Evolutionary conservation across 2,113 vertebrate genomes (phyloP), one percentile per base, ranked within the genome.

Genomic region (Nyctereutes procyonoides): DNA sequence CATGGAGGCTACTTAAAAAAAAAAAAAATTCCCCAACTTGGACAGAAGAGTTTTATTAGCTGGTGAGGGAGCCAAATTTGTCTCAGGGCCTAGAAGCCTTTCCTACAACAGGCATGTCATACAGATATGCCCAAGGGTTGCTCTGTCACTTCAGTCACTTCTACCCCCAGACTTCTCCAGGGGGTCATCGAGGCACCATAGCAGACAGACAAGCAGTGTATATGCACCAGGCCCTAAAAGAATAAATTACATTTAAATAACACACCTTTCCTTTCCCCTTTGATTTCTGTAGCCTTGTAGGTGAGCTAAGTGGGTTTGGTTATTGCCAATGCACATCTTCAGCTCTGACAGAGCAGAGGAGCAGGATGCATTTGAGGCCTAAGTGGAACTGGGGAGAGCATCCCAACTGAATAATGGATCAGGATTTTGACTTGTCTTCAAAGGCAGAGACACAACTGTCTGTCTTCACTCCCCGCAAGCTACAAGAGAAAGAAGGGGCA

Each of bases 371-470:
- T 53, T 32, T 13, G 32, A 90, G n/a, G 26, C 53, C 2, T 6
- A 22, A 80, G 28, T 88, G 65, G 65, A 77, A 60, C 60, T 56
- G 12, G 82, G 88, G 82, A 38, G 28, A 76, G 90, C 13, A 3
- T 77, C 38, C 58, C 65, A 69, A 30, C 92, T 89, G 83, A 81
- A 53, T 38, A 48, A 56, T 12, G 32, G 62, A 7, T 82, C 24
- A 74, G 86, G 65, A 63, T 67, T 90, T 71, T 53, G 71, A 85
- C 67, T 62, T 38, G 53, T 80, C 77, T 69, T 95, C 63, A 90
- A 74, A 95, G 88, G 56, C n/a, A 53, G 74, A 58, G 51, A 6
- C 73, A 43, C 24, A 80, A 9, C 62, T 19, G 60, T 26, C 53
- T 63, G 51, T 86, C 88, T 60, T 85, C n/a, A 32, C 30, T 38